phyloP scores from a whole-genome alignment of 2,113 vertebrate species.

The Cyrtonyx montezumae region DNA sequence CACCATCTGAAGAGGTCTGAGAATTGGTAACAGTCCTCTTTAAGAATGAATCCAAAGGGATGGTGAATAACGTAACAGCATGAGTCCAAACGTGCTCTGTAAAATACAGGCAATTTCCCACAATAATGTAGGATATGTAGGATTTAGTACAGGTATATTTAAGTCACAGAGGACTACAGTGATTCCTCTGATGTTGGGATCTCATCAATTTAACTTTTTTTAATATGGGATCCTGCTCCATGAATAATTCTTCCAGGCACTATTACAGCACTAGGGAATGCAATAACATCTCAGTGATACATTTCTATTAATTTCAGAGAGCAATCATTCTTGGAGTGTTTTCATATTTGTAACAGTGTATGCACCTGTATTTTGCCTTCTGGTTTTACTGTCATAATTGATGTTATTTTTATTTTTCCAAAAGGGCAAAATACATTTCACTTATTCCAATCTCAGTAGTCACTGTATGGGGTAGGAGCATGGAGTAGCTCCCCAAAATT shows the following conservation, averaged over 20 bases:
- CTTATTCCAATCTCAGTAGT: neutral
- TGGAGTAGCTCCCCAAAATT: neutral
- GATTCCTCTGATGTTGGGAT: neutral
- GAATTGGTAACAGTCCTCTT: neutral
- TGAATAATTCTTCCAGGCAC: neutral
- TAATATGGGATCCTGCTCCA: neutral
- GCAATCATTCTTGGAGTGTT: neutral
- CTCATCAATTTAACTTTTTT: neutral
- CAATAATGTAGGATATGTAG: neutral
- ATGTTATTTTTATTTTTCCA: neutral
- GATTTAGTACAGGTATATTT: neutral
- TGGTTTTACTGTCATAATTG: neutral
- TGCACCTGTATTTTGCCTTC: neutral
- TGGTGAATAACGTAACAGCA: neutral
- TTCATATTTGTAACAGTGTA: neutral
- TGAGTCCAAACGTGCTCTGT: neutral
- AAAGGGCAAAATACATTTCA: slow-evolving; percentile 21
- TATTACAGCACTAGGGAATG: neutral
- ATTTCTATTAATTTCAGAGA: neutral
- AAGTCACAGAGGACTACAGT: neutral
- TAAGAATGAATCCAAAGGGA: neutral
- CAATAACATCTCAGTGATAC: neutral
- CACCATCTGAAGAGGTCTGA: neutral
- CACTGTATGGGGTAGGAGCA: neutral
- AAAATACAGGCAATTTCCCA: neutral